Conservation (phyloP, 2,888 invertebrate species). For the Euproctis similis region DNA sequence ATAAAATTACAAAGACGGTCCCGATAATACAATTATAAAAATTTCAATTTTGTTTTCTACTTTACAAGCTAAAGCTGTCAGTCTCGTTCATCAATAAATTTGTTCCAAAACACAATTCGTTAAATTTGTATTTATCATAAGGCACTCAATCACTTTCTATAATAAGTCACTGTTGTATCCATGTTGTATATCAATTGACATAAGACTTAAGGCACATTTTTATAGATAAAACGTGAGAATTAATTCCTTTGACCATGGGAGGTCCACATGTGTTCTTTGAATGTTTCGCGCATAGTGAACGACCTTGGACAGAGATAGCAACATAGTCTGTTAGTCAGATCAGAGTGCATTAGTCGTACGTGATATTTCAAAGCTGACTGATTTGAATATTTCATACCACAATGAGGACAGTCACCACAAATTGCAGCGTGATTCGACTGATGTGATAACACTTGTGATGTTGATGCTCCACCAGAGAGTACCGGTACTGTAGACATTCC, state of each 20-base stretch:
- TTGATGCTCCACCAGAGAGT: slow-evolving; percentile 49
- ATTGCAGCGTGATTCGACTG: slow-evolving; percentile 71
- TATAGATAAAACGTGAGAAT: slow-evolving; percentile 23
- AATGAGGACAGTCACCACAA: slow-evolving; percentile 81
- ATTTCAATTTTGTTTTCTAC: slow-evolving; percentile 4
- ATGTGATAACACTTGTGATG: slow-evolving; percentile 55
- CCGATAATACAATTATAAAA: slow-evolving; percentile 10
- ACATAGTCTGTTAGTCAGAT: slow-evolving; percentile 79
- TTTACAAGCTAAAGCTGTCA: slow-evolving; percentile 23
- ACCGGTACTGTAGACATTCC: slow-evolving; percentile 57
- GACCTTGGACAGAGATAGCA: slow-evolving; percentile 82
- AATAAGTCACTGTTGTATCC: too few relatives aligned
- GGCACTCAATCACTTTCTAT: slow-evolving; percentile 22
- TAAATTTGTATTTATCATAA: slow-evolving; percentile 17
- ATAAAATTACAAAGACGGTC: too few relatives aligned
- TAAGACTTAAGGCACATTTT: slow-evolving; percentile 50
- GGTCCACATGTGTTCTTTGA: slow-evolving; percentile 82
- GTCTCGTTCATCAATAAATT: slow-evolving; percentile 19
- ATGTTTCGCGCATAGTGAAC: slow-evolving; percentile 81
- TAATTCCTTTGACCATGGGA: slow-evolving; percentile 79
- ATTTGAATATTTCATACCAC: slow-evolving; percentile 81
- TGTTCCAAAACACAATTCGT: slow-evolving; percentile 13
- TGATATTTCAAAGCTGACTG: slow-evolving; percentile 82
- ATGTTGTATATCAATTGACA: slow-evolving; percentile 27
- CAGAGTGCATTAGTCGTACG: slow-evolving; percentile 81